Evolutionary conservation across 2,888 invertebrate species (phyloP).

Genomic region (Apomyelois bistriatella): DNA sequence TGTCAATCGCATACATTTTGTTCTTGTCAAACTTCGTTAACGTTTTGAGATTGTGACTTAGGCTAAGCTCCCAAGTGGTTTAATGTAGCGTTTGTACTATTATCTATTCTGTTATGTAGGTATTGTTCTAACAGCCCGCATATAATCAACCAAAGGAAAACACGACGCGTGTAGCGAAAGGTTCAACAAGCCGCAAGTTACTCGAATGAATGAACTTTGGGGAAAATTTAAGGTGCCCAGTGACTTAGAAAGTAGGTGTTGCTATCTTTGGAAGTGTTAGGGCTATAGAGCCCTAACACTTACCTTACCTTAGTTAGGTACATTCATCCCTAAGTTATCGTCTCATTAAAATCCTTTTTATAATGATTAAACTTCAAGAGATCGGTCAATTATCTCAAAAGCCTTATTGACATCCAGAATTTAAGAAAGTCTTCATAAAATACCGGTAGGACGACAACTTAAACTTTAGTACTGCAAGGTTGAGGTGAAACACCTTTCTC

Average conservation of each 20-base stretch:
- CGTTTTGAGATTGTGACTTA: too few relatives aligned
- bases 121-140: background rate
- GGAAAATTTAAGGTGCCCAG: background rate
- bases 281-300: too few relatives aligned
- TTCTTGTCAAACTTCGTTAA: too few relatives aligned
- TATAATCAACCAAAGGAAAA: conserved; percentile 1
- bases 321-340: too few relatives aligned
- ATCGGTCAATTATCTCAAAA: background rate
- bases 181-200: background rate
- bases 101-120: too few relatives aligned
- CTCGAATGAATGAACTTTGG: background rate
- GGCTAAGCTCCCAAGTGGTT: too few relatives aligned
- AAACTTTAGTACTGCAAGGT: background rate
- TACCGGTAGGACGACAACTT: conserved; percentile 1
- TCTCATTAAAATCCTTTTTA: too few relatives aligned
- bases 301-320: too few relatives aligned
- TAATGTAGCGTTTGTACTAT: too few relatives aligned
- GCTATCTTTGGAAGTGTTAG: background rate
- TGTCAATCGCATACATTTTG: too few relatives aligned
- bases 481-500: conserved; percentile 9
- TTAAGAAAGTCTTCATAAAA: conserved; percentile 2
- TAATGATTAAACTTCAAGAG: too few relatives aligned
- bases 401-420: background rate
- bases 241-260: background rate
- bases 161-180: background rate